Evolutionary conservation across 2,888 invertebrate species (phyloP), one percentile per base, ranked within the genome.

Genomic region (Endomychus coccineus): DNA sequence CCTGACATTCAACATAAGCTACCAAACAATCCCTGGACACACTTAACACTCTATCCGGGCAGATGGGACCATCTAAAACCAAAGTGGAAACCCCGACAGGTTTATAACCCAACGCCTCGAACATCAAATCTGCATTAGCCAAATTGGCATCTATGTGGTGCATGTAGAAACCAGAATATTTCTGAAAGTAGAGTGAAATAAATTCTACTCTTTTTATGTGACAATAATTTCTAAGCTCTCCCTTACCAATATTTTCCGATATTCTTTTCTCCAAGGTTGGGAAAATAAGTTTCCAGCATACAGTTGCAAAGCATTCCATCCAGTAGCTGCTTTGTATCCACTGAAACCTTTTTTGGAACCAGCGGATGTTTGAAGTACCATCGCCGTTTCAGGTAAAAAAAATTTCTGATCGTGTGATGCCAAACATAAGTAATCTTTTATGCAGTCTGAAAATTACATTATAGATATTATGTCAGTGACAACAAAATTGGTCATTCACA

Each of bases 231-330:
- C 12, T 6, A 23, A 12, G 11, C 7, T 14, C 1, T 23, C 16
- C 54, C 64, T 62, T 58, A 89, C 90, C 72, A 85, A 78, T 43
- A 91, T 76, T 42, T 77, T 75, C 50, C 78, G 74, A 61, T 85
- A 92, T 62, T 92, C 91, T 61, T 81, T 83, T 48, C 91, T 70
- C 91, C 91, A 92, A 3, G 90, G 89, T 59, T 90, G 88, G 9
- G 82, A 77, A 34, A 88, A 70, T 42, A 92, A 69, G 66, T 91
- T 90, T 37, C 80, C 82, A 2, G 90, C 90, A 62, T 91, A 91
- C 46, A 83, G 73, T 40, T 85, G 88, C 46, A 91, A 72, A 17
- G 87, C 83, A 51, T 84, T 82, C 77, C 88, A 91, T 9, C 89
- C 90, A 28, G 80, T 71, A 16, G 83, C 80, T 10, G 87, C 86